Percentiles rank a stretch among this genome's conserved stretches.
phyloP scores from a whole-genome alignment of 2,797 vertebrate species.

The Alectoris magna region DNA sequence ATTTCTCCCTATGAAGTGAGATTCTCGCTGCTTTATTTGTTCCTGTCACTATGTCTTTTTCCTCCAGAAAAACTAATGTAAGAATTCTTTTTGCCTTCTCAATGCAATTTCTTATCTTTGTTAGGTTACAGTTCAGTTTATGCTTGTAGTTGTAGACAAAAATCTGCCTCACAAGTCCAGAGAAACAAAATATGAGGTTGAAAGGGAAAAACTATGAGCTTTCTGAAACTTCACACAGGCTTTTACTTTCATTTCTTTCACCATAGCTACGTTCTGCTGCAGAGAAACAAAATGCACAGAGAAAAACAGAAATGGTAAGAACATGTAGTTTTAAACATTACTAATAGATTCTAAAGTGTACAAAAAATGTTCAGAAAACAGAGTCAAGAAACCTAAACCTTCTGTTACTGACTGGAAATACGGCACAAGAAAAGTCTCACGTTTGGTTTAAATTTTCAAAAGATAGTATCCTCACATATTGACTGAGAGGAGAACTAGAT shows the following conservation, averaged over 20 bases:
- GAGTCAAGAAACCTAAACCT: background rate
- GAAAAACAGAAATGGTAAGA: background rate
- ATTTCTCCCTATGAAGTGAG: background rate
- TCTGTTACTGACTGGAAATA: background rate
- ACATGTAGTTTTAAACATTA: background rate
- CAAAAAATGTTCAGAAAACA: background rate
- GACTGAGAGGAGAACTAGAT: background rate
- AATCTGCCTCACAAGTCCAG: background rate
- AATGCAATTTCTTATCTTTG: background rate
- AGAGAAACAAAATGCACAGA: background rate
- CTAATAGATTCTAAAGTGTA: background rate
- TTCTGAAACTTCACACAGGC: background rate
- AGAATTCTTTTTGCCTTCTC: fast-evolving
- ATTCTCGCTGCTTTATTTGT: background rate
- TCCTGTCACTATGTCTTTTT: background rate
- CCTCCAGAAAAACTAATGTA: background rate
- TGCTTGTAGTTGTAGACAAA: background rate
- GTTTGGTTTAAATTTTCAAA: background rate
- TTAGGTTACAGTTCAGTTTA: background rate
- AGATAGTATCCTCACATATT: background rate
- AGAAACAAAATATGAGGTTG: background rate
- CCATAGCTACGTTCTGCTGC: background rate
- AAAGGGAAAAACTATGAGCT: background rate
- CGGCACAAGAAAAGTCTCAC: background rate
- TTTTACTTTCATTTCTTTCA: conserved; percentile 13